Base-by-base conservation (phyloP, 2,888 invertebrate species). In the Gryllus longicercus region DNA sequence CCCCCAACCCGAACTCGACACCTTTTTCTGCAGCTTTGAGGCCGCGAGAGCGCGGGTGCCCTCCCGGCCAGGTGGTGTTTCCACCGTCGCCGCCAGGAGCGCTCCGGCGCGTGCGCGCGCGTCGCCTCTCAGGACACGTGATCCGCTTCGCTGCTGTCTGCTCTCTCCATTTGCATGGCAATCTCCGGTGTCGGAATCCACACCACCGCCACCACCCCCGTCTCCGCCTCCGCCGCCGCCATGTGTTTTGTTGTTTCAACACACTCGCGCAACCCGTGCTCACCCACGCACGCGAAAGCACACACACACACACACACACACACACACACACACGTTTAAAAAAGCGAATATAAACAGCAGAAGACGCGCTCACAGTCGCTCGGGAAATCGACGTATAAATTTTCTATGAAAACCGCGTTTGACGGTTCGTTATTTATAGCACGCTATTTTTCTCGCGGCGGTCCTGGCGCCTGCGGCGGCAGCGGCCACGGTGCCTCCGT, bases 301-400 rank as follows among this genome's bases (percentile, higher is more conserved):
- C 38, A 38, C 38, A 38, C 38, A 38, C 38, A 0, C 38, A 8
- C 38, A 8, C 38, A 38, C 38, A 38, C 5, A 38, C 38, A 38
- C 38, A 38, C 38, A 38, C 38, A 5, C 38, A 38, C 38, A 1
- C 38, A 38, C 38, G 38, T 38, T 38, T 38, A 38, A 63, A 14
- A 63, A 63, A 14, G 63, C 16, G 63, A 63, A 63, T 63, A 63
- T 63, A 63, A 63, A 63, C 63, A 63, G 14, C n/a, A 14, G n/a
- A 63, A 38, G 38, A 38, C 38, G 38, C 38, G 8, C 5, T 38
- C 38, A 38, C 38, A 38, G 38, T 38, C 38, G 63, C 63, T 63
- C 63, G 63, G 63, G 63, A 63, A 63, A 63, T 63, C 63, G 63
- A 63, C 63, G 63, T 63, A 63, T 63, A 63, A 63, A 63, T 63